Evolutionary conservation across 2,888 invertebrate genomes (phyloP).

Genomic region (Yponomeuta plumbellus): DNA sequence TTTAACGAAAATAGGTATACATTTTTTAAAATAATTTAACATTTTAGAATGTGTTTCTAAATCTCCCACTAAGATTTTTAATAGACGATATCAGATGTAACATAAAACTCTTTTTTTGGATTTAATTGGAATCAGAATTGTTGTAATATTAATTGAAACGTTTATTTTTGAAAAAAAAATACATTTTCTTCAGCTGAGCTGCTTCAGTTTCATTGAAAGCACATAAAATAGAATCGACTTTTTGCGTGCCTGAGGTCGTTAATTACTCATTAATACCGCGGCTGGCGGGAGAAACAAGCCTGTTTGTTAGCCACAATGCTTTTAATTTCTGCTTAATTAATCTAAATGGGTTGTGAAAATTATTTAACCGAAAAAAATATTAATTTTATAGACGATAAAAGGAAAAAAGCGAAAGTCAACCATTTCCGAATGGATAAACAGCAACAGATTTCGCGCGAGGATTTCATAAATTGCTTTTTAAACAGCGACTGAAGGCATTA

Average conservation of each 20-base stretch:
- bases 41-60: too few species aligned
- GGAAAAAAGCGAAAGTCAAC: not conserved
- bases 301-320: not conserved
- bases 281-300: not conserved
- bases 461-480: constrained; percentile 4
- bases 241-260: not conserved
- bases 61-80: too few species aligned
- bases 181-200: not conserved
- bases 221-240: not conserved
- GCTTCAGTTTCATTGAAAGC: not conserved
- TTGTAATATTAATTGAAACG: too few species aligned
- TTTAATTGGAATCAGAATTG: too few species aligned
- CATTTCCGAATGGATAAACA: not conserved
- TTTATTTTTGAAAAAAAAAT: too few species aligned
- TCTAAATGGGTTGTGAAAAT: not conserved
- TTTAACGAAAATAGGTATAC: too few species aligned
- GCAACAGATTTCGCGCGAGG: not conserved
- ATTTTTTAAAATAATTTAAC: too few species aligned
- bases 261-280: not conserved
- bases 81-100: too few species aligned
- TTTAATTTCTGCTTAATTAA: not conserved
- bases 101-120: too few species aligned
- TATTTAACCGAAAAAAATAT: not conserved
- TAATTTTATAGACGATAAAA: not conserved
- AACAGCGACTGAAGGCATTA: not conserved